Evolutionary conservation across 1,140 invertebrate species (phyloP), one percentile per base, ranked within the genome.

Genomic region (Vollenhovia emeryi): DNA sequence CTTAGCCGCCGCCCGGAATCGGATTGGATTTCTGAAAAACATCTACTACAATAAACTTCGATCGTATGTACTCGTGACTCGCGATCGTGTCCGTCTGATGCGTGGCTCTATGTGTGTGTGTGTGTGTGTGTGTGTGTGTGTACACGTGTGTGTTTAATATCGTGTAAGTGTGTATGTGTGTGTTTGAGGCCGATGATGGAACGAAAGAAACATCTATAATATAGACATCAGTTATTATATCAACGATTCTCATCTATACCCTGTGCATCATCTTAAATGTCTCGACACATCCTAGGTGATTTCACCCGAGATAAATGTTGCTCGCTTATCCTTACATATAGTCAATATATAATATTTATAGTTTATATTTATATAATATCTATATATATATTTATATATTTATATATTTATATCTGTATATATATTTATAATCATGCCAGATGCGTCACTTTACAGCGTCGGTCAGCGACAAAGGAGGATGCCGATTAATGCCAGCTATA

Each of bases 211-310:
- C 93, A 95, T 93, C 92, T 93, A 94, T 93, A 91, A 93, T 94
- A 94, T 94, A 95, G 94, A 95, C 94, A 94, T 94, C 93, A 94
- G 92, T 94, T 93, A 93, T 92, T 93, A 93, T 93, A 94, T 94
- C 91, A 94, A 94, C 93, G 93, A 94, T 93, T 95, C 78, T 94
- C 94, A 93, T 95, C 93, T 95, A 94, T 95, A 95, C 94, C 94
- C 94, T 95, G 94, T 95, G 94, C 94, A 95, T 94, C 92, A 91
- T 93, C 91, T 94, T 94, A 93, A 94, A 92, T 93, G 91, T 92
- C 89, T 94, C 93, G 92, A 94, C 93, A 93, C 92, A 94, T 93
- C 87, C 90, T 93, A 71, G 66, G 89, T 94, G 91, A 89, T 66
- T 79, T 79, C 92, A 93, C 73, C 93, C 91, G 91, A 68, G 60